phyloP scores from a whole-genome alignment of 2,797 vertebrate species.

The Delichon dasypus region DNA sequence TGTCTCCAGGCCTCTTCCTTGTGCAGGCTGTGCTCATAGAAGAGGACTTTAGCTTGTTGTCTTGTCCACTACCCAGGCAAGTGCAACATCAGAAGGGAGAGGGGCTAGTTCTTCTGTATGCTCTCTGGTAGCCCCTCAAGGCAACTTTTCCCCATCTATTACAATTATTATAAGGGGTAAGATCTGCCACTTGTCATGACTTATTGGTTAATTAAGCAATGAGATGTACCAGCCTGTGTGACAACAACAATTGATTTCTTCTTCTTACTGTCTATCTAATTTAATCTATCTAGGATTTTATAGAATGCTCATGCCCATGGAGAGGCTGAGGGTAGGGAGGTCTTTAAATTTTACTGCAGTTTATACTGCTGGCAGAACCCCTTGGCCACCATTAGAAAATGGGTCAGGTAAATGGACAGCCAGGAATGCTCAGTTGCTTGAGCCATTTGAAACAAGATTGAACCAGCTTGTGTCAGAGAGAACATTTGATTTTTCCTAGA shows the following conservation, averaged over 20 bases:
- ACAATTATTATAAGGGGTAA: neutral
- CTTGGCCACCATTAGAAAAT: neutral
- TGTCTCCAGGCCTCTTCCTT: neutral
- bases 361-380: neutral
- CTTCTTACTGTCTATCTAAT: neutral
- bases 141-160: neutral
- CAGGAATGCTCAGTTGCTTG: neutral
- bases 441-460: neutral
- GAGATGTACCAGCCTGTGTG: neutral
- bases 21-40: rapidly evolving
- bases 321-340: neutral
- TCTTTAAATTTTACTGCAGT: neutral
- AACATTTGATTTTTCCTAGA: neutral
- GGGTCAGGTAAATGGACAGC: neutral
- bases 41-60: neutral
- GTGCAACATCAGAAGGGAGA: neutral
- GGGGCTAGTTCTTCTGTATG: neutral
- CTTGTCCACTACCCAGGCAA: neutral
- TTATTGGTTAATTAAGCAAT: conserved; percentile 32
- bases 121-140: neutral
- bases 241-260: neutral
- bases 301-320: neutral
- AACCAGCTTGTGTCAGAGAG: neutral
- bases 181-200: neutral
- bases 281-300: conserved; percentile 16